These are phyloP conservation scores for Drosophila koepferae DNA, from an alignment of 2,888 invertebrate species.

Conservation along the genomic window DNA sequence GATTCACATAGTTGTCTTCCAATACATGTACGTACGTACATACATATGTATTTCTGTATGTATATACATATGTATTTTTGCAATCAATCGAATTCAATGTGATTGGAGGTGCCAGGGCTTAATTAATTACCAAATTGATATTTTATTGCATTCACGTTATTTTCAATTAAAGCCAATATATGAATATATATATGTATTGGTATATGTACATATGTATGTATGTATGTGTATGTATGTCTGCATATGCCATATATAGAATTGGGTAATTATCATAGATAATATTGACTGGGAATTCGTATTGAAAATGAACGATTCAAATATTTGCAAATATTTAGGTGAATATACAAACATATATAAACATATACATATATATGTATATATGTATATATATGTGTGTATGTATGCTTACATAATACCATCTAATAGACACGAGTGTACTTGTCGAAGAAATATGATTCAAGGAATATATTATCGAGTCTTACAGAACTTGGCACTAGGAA, in stretches of 20 bases:
- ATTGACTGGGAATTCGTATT: background rate
- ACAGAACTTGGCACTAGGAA: too few relatives aligned
- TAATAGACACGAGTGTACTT: background rate
- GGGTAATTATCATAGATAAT: conserved; percentile 2
- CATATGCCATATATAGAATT: background rate
- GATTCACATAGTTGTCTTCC: too few relatives aligned
- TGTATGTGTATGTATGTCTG: background rate
- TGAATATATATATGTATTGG: background rate
- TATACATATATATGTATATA: background rate
- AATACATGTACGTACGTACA: too few relatives aligned
- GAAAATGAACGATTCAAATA: background rate
- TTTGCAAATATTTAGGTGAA: background rate
- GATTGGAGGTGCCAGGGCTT: background rate
- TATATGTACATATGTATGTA: background rate
- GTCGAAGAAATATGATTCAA: too few relatives aligned
- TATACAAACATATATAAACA: background rate
- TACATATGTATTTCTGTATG: background rate
- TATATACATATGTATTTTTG: background rate
- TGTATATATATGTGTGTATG: background rate
- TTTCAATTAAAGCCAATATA: conserved; percentile 18
- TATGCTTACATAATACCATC: too few relatives aligned
- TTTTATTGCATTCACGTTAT: conserved; percentile 36
- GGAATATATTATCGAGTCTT: too few relatives aligned
- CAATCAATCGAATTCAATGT: background rate
- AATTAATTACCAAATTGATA: conserved; percentile 27